phyloP scores from a whole-genome alignment of 1,140 invertebrate genomes.

The Caenorhabditis latens region DNA sequence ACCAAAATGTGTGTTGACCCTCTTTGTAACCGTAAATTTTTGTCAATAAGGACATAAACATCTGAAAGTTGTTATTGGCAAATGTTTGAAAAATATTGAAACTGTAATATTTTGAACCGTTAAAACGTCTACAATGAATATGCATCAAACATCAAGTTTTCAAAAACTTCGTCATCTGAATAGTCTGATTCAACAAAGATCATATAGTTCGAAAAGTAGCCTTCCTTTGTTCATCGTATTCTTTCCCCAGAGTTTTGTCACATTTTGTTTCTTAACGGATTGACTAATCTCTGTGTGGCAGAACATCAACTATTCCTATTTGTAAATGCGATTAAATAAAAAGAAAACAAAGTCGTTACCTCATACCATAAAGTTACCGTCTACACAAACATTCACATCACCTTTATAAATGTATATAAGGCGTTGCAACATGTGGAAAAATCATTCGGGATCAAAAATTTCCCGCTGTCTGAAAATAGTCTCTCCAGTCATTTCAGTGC shows the following conservation, averaged over 20 bases:
- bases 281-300: background rate
- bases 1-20: no score
- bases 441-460: background rate
- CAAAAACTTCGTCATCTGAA: no score
- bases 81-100: no score
- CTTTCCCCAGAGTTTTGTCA: background rate
- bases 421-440: background rate
- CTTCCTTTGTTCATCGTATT: background rate
- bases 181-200: background rate
- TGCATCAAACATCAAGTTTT: no score
- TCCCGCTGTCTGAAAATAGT: background rate
- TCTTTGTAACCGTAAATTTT: no score
- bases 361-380: conserved; percentile 1
- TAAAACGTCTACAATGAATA: no score
- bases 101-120: no score
- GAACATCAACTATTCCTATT: conserved; percentile 24
- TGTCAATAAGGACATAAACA: no score
- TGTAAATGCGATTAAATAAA: conserved; percentile 38
- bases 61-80: no score
- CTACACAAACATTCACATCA: conserved; percentile 28
- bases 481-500: background rate
- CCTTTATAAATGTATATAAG: conserved; percentile 25
- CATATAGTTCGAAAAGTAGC: conserved; percentile 22
- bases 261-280: background rate
- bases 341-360: conserved; percentile 48